phyloP scores from a whole-genome alignment of 2,113 vertebrate genomes.

The Paralichthys olivaceus region DNA sequence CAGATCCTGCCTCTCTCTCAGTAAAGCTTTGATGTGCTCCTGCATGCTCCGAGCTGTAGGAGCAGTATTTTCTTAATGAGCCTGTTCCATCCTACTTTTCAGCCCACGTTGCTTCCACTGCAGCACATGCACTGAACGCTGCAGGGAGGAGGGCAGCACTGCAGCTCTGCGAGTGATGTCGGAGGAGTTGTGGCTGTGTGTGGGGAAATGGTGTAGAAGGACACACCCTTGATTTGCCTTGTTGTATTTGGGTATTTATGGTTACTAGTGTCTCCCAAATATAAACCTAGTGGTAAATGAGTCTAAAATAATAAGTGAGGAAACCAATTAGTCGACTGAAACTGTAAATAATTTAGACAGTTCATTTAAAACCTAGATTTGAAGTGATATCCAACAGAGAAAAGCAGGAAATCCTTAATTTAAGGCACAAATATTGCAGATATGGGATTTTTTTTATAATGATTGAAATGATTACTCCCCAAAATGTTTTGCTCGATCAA shows the following conservation, averaged over 20 bases:
- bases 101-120: slow-evolving; percentile 53
- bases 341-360: not conserved
- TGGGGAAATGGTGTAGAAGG: not conserved
- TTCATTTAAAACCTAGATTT: too few relatives aligned
- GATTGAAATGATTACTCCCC: not conserved
- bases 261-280: not conserved
- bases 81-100: slow-evolving; percentile 53
- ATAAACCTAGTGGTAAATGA: not conserved
- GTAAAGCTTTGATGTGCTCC: slow-evolving; percentile 46
- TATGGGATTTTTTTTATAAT: not conserved
- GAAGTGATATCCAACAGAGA: too few relatives aligned
- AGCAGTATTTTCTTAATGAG: slow-evolving; percentile 60
- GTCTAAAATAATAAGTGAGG: not conserved
- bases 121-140: slow-evolving; percentile 55
- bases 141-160: slow-evolving; percentile 41
- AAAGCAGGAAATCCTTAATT: not conserved
- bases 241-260: not conserved
- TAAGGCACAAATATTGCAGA: too few relatives aligned
- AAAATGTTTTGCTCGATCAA: too few relatives aligned
- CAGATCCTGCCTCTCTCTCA: slow-evolving; percentile 11
- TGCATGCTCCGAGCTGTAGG: slow-evolving; percentile 26
- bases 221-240: not conserved
- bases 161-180: slow-evolving; percentile 46
- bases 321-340: not conserved
- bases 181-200: not conserved